Conservation (phyloP, 2,113 vertebrate genomes). For the Lepisosteus osseus region DNA sequence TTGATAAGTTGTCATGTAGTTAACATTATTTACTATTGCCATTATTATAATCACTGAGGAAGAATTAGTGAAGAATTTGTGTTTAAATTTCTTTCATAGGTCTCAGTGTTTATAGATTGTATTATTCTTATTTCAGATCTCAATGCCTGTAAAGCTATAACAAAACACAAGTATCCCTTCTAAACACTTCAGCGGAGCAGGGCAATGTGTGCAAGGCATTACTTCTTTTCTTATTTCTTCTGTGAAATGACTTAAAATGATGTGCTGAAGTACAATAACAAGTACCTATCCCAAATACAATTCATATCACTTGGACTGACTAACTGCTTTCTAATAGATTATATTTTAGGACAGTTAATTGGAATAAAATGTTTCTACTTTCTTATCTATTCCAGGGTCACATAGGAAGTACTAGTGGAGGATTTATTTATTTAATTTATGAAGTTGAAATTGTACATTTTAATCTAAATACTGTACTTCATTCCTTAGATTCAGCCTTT, state of each 20-base stretch:
- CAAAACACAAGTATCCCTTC: slow-evolving; percentile 15
- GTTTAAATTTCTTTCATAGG: too few relatives aligned
- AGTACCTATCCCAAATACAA: background rate
- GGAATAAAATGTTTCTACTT: background rate
- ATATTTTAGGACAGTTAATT: slow-evolving; percentile 15
- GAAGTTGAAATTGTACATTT: background rate
- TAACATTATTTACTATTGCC: too few relatives aligned
- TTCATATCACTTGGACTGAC: slow-evolving; percentile 6
- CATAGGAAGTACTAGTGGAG: slow-evolving; percentile 10
- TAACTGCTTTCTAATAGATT: slow-evolving; percentile 18
- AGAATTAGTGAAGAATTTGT: too few relatives aligned
- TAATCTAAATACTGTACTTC: background rate
- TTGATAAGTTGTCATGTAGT: too few relatives aligned
- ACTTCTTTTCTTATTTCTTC: background rate
- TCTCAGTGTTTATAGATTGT: slow-evolving; percentile 4
- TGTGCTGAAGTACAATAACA: background rate
- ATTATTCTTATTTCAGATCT: background rate
- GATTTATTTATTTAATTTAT: slow-evolving; percentile 23
- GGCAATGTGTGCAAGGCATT: background rate
- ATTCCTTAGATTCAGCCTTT: background rate
- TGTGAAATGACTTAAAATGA: background rate
- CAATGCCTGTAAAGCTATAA: slow-evolving; percentile 9
- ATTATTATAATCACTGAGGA: too few relatives aligned
- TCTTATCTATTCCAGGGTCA: slow-evolving; percentile 2
- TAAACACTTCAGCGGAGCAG: background rate